These are phyloP conservation scores for Diadromus collaris DNA, from an alignment of 2,888 invertebrate species.

Conservation along the genomic window DNA sequence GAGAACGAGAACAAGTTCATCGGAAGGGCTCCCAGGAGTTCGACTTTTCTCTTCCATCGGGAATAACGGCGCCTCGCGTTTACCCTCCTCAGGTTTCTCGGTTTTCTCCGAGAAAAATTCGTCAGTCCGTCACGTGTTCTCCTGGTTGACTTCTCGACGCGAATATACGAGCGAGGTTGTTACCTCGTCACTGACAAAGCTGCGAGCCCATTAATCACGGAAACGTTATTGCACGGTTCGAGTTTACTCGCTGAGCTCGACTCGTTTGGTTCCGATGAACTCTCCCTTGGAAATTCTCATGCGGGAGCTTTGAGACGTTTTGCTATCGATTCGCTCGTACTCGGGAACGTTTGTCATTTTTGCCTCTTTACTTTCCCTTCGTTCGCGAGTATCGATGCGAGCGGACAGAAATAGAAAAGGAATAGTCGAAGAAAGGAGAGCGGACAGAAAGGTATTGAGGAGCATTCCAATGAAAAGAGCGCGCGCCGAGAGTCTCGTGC, in stretches of 20 bases:
- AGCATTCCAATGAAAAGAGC: slow-evolving; percentile 14
- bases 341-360: neutral
- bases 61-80: slow-evolving; percentile 25
- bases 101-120: slow-evolving; percentile 16
- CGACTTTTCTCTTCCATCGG: slow-evolving; percentile 16
- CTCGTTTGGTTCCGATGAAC: neutral
- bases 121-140: slow-evolving; percentile 26
- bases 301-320: neutral
- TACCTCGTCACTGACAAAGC: slow-evolving; percentile 39
- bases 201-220: slow-evolving; percentile 53
- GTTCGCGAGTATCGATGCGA: slow-evolving; percentile 5
- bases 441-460: neutral
- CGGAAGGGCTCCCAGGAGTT: slow-evolving; percentile 37
- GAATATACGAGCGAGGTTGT: slow-evolving; percentile 18
- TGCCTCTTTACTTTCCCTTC: neutral
- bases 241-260: neutral
- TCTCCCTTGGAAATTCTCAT: neutral
- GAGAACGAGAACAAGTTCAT: slow-evolving; percentile 23
- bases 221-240: slow-evolving; percentile 21
- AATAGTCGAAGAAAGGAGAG: slow-evolving; percentile 12
- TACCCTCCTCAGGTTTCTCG: slow-evolving; percentile 8
- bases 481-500: slow-evolving; percentile 35
- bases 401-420: neutral
- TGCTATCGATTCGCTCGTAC: neutral
- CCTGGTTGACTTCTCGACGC: slow-evolving; percentile 21